Percentiles rank a stretch among this genome's conserved stretches.
These are phyloP conservation scores for Xanthia icteritia DNA, from an alignment of 2,888 invertebrate species.

Conservation along the genomic window DNA sequence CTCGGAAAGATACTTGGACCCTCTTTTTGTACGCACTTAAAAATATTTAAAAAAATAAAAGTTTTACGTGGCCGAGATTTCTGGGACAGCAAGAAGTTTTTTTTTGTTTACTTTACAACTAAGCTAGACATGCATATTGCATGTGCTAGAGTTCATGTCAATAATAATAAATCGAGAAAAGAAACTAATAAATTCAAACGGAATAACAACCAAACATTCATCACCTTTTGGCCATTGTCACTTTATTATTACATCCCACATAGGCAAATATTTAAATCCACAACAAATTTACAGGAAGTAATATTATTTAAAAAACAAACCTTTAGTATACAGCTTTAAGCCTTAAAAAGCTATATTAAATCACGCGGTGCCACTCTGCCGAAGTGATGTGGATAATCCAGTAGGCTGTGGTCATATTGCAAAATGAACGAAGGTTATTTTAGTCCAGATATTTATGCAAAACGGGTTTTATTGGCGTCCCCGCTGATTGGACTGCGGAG, in stretches of 20 bases:
- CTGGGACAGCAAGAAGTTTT: neutral
- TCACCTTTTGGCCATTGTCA: neutral
- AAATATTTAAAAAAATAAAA: neutral
- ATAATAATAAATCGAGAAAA: neutral
- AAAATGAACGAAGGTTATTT: conserved; percentile 30
- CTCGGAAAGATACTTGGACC: conserved; percentile 1
- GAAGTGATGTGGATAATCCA: conserved; percentile 32
- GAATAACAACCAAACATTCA: neutral
- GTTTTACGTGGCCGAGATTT: neutral
- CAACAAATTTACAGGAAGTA: neutral
- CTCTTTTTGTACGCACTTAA: conserved; percentile 14
- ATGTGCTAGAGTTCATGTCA: neutral
- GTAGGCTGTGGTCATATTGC: conserved; percentile 12
- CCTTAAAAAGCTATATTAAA: conserved; percentile 40
- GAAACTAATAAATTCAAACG: neutral
- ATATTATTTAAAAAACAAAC: neutral
- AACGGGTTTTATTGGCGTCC: conserved; percentile 14
- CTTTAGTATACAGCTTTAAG: conserved; percentile 10
- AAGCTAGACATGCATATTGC: neutral
- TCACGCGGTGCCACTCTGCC: conserved; percentile 13
- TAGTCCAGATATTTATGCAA: conserved; percentile 29
- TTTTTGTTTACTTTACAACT: neutral
- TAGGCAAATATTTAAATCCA: neutral
- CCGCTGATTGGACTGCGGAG: conserved; percentile 27
- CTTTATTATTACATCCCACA: neutral